Base-by-base conservation (phyloP, 2,888 invertebrate genomes). In the Limnephilus lunatus region DNA sequence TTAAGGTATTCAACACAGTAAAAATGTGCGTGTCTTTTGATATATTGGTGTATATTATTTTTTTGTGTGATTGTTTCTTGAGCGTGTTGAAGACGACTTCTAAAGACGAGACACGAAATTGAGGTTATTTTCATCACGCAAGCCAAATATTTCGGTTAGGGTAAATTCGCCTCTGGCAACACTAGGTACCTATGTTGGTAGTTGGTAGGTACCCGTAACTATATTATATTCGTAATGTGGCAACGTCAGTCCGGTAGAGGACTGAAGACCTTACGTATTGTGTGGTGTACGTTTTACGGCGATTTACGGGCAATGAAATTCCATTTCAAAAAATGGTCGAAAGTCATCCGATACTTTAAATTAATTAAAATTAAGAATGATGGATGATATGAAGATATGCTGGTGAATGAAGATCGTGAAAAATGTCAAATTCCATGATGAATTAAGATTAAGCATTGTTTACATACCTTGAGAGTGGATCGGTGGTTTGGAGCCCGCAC, bases 111-210 rank as follows among this genome's bases (percentile, higher is more conserved):
- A 92, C 90, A 81, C 90, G 90, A 93, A 91, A 93, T 92, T 93
- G 88, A 91, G 93, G 92, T 82, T 92, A 92, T 92, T 91, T 92
- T 39, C 85, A 90, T 93, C 93, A 93, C 93, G 93, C 93, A 91
- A 93, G 87, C 35, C 92, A 92, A 92, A 93, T 92, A 92, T 92
- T 90, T 92, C 91, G 25, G 85, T 81, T 88, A 39, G 19, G 32
- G 88, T 88, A 83, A 53, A 91, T 90, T 90, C 83, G 83, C 90
- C 90, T 7, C 90, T 82, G 82, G 83, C 90, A 39, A 39, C 30
- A 30, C 14, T 86, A 86, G 85, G 39, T 86, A 48, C n/a, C 25
- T 32, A 9, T 3, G 83, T 35, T 35, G 35, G 9, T 83, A 83
- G 15, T 5, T 3, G 9, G 9, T 35, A 83, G 25, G 9, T 83